phyloP scores from a whole-genome alignment of 2,113 vertebrate genomes.

The Protobothrops flavoviridis region DNA sequence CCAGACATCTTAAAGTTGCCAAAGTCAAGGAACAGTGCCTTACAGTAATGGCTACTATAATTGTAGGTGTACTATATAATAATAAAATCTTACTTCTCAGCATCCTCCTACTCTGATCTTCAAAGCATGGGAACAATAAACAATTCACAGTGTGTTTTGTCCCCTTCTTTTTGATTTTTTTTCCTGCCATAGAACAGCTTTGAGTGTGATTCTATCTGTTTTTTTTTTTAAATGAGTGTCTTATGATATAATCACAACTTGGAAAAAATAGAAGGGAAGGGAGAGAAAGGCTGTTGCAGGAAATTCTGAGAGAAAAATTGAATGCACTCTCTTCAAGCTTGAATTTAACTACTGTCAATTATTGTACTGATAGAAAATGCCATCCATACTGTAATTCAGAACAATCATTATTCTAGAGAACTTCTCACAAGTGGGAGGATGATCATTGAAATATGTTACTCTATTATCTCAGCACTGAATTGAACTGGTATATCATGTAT shows the following conservation, averaged over 20 bases:
- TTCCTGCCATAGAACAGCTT: not conserved
- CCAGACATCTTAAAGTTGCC: not conserved
- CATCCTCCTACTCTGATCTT: not conserved
- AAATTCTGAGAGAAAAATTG: not conserved
- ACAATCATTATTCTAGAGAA: too few species aligned
- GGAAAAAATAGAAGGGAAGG: not conserved
- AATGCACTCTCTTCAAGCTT: not conserved
- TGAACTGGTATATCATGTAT: not conserved
- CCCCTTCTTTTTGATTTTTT: not conserved
- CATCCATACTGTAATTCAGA: not conserved
- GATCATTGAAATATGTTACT: not conserved
- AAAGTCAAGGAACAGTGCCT: not conserved
- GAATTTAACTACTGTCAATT: not conserved
- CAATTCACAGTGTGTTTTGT: not conserved
- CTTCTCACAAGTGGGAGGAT: not conserved
- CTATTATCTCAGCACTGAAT: not conserved
- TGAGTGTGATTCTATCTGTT: not conserved
- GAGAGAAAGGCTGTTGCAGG: not conserved
- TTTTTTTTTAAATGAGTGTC: conserved; percentile 1
- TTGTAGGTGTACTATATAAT: not conserved
- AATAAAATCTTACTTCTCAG: not conserved
- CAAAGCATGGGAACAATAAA: not conserved
- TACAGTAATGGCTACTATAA: not conserved
- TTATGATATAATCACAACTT: not conserved
- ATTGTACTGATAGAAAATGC: not conserved